Evolutionary conservation across 2,113 vertebrate genomes (phyloP).

Genomic region (Oenanthe melanoleuca): DNA sequence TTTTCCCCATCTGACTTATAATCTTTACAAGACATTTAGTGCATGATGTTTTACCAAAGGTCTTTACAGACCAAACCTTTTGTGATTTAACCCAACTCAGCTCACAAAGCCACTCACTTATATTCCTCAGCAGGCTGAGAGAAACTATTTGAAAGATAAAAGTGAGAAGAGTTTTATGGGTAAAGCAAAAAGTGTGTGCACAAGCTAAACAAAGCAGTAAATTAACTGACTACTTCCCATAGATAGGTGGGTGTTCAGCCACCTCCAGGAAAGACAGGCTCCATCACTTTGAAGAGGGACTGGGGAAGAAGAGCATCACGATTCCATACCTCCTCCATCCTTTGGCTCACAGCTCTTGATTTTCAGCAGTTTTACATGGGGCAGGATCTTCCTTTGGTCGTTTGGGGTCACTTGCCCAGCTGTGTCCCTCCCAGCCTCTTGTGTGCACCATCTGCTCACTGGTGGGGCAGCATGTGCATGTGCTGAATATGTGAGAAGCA

Average conservation of each 20-base stretch:
- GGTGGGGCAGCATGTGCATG: fast-evolving
- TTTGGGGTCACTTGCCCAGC: background rate
- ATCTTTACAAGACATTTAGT: background rate
- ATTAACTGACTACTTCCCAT: background rate
- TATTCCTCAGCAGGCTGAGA: fast-evolving
- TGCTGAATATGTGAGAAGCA: background rate
- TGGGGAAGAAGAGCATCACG: background rate
- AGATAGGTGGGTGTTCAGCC: fast-evolving
- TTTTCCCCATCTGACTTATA: background rate
- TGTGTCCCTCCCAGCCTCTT: background rate
- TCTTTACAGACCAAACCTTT: background rate
- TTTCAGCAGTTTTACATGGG: fast-evolving
- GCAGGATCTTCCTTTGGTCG: background rate
- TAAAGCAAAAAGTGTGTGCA: fast-evolving
- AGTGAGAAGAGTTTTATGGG: background rate
- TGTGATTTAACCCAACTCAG: background rate
- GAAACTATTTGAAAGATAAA: background rate
- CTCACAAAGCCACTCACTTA: background rate
- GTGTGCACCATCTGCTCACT: fast-evolving
- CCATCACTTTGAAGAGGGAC: fast-evolving
- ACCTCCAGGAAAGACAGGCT: background rate
- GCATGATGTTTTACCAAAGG: background rate
- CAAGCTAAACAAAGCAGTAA: background rate
- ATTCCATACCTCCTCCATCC: background rate
- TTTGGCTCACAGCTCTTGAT: background rate